These are phyloP conservation scores for Pteria penguin DNA, from an alignment of 2,888 invertebrate species.

Conservation along the genomic window DNA sequence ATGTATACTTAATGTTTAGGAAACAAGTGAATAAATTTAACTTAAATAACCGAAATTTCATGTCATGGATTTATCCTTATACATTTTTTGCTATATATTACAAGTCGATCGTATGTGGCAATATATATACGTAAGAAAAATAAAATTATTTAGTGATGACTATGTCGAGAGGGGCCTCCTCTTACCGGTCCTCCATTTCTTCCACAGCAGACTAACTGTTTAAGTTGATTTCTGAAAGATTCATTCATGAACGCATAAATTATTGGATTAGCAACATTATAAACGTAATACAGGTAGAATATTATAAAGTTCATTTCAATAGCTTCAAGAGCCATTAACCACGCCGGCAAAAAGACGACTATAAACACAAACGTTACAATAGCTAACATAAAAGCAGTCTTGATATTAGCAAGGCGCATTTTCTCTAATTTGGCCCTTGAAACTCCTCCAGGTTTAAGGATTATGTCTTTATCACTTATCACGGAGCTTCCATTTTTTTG, in stretches of 20 bases:
- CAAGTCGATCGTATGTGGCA: no score
- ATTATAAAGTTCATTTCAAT: slow-evolving; percentile 70
- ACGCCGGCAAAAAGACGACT: slow-evolving; percentile 78
- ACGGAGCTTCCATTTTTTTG: slow-evolving; percentile 42
- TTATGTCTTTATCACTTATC: slow-evolving; percentile 43
- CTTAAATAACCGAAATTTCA: no score
- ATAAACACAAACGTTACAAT: slow-evolving; percentile 79
- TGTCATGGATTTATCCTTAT: no score
- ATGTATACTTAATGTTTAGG: no score
- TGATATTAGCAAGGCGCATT: slow-evolving; percentile 77
- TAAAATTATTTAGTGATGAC: not conserved
- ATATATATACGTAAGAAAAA: no score
- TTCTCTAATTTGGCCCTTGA: slow-evolving; percentile 68
- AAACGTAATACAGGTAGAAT: slow-evolving; percentile 79
- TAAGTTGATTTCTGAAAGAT: slow-evolving; percentile 77
- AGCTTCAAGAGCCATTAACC: slow-evolving; percentile 74
- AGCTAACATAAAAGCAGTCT: slow-evolving; percentile 79
- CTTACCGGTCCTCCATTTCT: not conserved
- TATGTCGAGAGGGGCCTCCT: not conserved
- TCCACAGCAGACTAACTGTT: slow-evolving; percentile 54
- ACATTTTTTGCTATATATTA: no score
- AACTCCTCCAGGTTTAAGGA: slow-evolving; percentile 53
- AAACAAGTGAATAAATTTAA: no score
- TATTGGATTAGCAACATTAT: slow-evolving; percentile 79
- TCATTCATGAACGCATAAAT: slow-evolving; percentile 80